Conservation (phyloP, 1,140 invertebrate genomes). For the Rhyzopertha dominica region DNA sequence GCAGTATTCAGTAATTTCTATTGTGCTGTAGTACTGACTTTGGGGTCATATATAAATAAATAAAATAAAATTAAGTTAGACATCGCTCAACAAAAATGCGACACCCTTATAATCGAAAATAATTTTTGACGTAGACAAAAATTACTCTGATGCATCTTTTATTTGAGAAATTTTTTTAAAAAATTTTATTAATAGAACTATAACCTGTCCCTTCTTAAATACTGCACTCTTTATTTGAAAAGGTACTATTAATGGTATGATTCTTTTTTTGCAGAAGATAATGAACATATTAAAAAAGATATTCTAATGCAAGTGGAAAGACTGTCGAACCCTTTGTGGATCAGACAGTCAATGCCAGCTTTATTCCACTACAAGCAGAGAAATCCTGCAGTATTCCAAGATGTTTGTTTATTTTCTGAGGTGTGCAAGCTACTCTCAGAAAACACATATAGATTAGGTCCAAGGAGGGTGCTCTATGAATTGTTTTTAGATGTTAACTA, state of each 20-base stretch:
- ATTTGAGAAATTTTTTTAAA: background rate
- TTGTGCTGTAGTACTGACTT: too few species aligned
- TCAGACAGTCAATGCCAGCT: constrained; percentile 60
- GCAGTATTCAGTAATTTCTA: too few species aligned
- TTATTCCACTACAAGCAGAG: constrained; percentile 80
- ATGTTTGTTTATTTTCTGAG: constrained; percentile 91
- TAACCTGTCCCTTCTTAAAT: background rate
- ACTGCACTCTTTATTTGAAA: background rate
- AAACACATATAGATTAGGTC: constrained; percentile 75
- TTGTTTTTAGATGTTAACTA: constrained; percentile 86
- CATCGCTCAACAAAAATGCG: too few species aligned
- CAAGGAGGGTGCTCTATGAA: constrained; percentile 88
- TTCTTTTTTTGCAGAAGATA: constrained; percentile 1
- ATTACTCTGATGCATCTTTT: background rate
- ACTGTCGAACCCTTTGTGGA: constrained; percentile 63
- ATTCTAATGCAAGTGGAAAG: constrained; percentile 61
- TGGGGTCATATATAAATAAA: too few species aligned
- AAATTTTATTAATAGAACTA: background rate
- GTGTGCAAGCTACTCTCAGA: constrained; percentile 73
- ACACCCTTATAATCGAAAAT: too few species aligned
- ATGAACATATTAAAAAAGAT: constrained; percentile 24
- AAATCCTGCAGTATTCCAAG: constrained; percentile 76
- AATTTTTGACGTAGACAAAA: too few species aligned
- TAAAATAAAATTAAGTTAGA: too few species aligned
- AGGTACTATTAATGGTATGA: constrained; percentile 6